These are phyloP conservation scores for Pterophyllum scalare DNA, from an alignment of 2,113 vertebrate species.

Conservation along the genomic window DNA sequence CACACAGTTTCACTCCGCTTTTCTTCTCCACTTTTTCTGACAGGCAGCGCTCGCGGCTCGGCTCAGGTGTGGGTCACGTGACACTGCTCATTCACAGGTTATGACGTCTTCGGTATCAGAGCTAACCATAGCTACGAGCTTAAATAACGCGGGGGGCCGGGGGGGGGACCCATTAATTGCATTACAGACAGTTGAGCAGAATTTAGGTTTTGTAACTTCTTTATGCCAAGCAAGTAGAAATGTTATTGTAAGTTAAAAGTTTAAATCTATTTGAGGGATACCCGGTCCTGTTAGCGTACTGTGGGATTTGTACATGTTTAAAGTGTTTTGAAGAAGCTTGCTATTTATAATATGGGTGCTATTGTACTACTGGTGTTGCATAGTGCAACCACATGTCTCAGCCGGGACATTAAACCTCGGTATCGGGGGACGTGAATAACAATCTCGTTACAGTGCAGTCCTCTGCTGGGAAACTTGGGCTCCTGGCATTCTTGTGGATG, in stretches of 20 bases:
- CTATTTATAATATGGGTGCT: neutral
- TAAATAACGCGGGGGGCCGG: neutral
- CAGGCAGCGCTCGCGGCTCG: neutral
- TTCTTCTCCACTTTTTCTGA: neutral
- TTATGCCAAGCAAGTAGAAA: neutral
- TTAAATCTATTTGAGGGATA: neutral
- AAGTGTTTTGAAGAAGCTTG: neutral
- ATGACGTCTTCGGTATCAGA: neutral
- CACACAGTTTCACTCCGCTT: neutral
- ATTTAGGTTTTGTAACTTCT: neutral
- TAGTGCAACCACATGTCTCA: neutral
- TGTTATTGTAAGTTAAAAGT: neutral
- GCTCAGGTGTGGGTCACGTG: conserved; percentile 39
- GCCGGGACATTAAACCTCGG: neutral
- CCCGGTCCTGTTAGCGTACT: neutral
- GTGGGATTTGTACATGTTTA: neutral
- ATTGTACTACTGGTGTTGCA: neutral
- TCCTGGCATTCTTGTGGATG: neutral
- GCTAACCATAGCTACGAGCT: conserved; percentile 13
- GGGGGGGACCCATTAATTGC: neutral
- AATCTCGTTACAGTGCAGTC: neutral
- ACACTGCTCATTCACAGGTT: neutral
- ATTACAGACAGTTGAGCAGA: neutral
- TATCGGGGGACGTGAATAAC: rapidly evolving
- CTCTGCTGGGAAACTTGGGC: neutral